phyloP scores from a whole-genome alignment of 2,113 vertebrate species.

The Antechinus stuartii region DNA sequence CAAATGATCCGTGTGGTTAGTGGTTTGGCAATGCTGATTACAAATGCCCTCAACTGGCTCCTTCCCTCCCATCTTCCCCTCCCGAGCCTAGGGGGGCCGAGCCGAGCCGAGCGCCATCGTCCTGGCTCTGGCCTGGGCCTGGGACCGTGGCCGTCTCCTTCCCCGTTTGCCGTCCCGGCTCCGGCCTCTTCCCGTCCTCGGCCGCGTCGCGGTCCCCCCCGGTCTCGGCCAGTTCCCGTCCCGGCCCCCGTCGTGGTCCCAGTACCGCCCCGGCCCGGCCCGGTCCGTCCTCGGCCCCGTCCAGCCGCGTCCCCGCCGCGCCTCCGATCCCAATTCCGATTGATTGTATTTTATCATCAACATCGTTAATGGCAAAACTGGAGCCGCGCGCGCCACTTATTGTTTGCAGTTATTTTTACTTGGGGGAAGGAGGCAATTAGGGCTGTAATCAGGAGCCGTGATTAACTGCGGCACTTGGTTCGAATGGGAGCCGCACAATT shows the following conservation, averaged over 20 bases:
- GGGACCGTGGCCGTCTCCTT: background rate
- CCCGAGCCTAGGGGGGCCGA: too few relatives aligned
- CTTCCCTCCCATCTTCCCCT: background rate
- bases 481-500: slow-evolving; percentile 99
- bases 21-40: slow-evolving; percentile 92
- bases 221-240: background rate
- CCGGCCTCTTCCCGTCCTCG: background rate
- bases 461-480: slow-evolving; percentile 99
- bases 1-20: slow-evolving; percentile 95
- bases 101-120: background rate
- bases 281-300: too few relatives aligned
- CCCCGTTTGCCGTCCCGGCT: too few relatives aligned
- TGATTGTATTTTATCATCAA: slow-evolving; percentile 93
- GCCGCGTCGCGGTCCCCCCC: background rate
- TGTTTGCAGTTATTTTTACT: slow-evolving; percentile 92
- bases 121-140: too few relatives aligned
- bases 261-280: too few relatives aligned
- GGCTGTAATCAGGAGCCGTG: slow-evolving; percentile 98
- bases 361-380: slow-evolving; percentile 92
- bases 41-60: slow-evolving; percentile 69
- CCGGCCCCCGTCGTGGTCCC: too few relatives aligned
- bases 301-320: background rate
- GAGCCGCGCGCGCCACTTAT: slow-evolving; percentile 80
- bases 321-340: slow-evolving; percentile 90
- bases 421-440: slow-evolving; percentile 95